These are phyloP conservation scores for Synergus japonicus DNA, from an alignment of 2,888 invertebrate species.

Conservation along the genomic window DNA sequence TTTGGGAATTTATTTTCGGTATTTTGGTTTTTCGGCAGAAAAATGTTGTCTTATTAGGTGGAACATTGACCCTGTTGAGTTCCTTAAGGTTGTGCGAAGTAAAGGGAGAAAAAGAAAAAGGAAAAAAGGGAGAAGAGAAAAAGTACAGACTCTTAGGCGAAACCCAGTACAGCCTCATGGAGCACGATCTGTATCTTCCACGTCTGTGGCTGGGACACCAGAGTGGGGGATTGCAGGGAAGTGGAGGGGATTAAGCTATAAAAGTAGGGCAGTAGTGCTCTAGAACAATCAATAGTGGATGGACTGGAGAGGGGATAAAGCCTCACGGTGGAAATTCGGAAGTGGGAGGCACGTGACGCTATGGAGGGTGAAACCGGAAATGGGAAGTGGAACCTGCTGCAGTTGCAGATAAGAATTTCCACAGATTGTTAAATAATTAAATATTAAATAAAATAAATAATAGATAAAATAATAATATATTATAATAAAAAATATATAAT, in stretches of 20 bases:
- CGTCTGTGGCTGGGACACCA: conserved; percentile 53
- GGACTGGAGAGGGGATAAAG: conserved; percentile 67
- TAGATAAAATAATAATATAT: too few relatives aligned
- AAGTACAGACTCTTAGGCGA: too few relatives aligned
- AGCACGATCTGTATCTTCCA: conserved; percentile 49
- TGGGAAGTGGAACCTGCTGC: conserved; percentile 37
- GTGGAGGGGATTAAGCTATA: conserved; percentile 64
- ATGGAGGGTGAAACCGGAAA: conserved; percentile 42
- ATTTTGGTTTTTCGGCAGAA: background rate
- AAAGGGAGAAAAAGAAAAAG: conserved; percentile 22
- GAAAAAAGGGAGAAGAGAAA: conserved; percentile 32
- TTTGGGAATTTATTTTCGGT: too few relatives aligned
- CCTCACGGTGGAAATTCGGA: conserved; percentile 51
- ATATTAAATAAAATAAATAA: too few relatives aligned
- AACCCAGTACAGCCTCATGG: conserved; percentile 37
- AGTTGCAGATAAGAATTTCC: conserved; percentile 27
- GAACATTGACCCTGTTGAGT: conserved; percentile 34
- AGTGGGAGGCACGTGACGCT: conserved; percentile 32
- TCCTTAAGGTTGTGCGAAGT: background rate
- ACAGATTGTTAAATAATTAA: too few relatives aligned
- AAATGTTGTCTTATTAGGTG: background rate
- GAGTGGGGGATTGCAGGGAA: conserved; percentile 40
- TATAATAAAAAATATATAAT: too few relatives aligned
- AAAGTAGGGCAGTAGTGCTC: conserved; percentile 76
- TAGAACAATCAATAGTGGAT: conserved; percentile 75